Base-by-base conservation (phyloP, 2,888 invertebrate species). In the Camponotus fellah region DNA sequence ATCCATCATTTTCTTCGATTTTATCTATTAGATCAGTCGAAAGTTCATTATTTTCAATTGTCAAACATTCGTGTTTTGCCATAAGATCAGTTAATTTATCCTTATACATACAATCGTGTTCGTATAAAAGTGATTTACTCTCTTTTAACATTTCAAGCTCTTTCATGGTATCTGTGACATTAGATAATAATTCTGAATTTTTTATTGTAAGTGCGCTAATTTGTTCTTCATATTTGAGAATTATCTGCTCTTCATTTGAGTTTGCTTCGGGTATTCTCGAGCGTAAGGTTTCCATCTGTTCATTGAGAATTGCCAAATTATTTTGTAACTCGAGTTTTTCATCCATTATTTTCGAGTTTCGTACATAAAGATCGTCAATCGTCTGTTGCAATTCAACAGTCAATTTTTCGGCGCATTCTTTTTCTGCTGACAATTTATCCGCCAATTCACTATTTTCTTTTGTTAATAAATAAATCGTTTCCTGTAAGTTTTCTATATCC, bases 111-210 rank as follows among this genome's bases (percentile, higher is more conserved):
- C 94, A 94, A 8, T 92, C 91, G 37, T 93, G 93, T 34, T 92
- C 92, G 32, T 87, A 91, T 0, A 90, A 60, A 14, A 90, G 79
- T 2, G 90, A 80, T 77, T 92, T 90, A 43, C 89, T 91, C 62
- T 92, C 90, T 66, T 92, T 93, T 0, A 92, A 71, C 26, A 81
- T 88, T 21, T 93, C 92, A 1, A 93, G 82, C 60, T 94, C 93
- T 76, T 96, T 95, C 74, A 96, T 95, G 84, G 94, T 95, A 68
- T 96, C 96, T 94, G 96, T 95, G 2, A 97, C 88, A 92, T 96
- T 95, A 58, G 95, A 95, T 0, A 97, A 96, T 37, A 97, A 93
- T 68, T 95, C 94, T 14, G 90, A 89, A 75, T 94, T 94, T 74
- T 92, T 93, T 0, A 69, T 74, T 1, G 82, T 92, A 43, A 94